Percentiles rank a stretch among this genome's conserved stretches.
These are phyloP conservation scores for Tenthredo distinguenda DNA, from an alignment of 2,888 invertebrate species.

Conservation along the genomic window DNA sequence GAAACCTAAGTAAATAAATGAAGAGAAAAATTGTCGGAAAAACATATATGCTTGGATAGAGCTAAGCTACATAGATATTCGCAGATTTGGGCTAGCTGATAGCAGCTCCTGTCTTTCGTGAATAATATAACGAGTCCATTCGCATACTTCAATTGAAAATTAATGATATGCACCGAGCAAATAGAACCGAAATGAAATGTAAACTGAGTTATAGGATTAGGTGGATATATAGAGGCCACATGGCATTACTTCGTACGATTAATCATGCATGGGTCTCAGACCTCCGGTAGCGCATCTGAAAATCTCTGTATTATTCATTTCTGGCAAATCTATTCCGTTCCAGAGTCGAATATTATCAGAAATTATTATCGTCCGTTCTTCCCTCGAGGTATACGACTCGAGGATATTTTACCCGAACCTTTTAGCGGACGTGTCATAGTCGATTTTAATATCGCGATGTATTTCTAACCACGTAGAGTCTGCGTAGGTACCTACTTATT, in stretches of 20 bases:
- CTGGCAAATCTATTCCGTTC: not conserved
- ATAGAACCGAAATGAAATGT: conserved; percentile 26
- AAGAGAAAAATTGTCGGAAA: not conserved
- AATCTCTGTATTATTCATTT: conserved; percentile 3
- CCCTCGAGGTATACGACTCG: no score
- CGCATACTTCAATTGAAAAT: not conserved
- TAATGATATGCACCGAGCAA: conserved; percentile 16
- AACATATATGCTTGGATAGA: not conserved
- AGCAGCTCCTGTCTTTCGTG: not conserved
- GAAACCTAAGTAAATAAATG: not conserved
- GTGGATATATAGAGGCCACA: not conserved
- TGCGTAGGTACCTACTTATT: no score
- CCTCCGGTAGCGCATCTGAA: not conserved
- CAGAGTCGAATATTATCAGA: not conserved
- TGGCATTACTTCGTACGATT: not conserved
- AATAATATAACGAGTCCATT: not conserved
- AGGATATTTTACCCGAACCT: not conserved
- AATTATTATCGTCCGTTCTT: not conserved
- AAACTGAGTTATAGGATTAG: conserved; percentile 29
- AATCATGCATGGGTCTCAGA: not conserved
- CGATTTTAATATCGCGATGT: not conserved
- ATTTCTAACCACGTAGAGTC: no score
- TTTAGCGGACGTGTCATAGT: not conserved
- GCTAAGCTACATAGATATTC: not conserved
- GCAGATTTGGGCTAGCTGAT: not conserved